These are phyloP conservation scores for Oscheius sp. DNA, from an alignment of 2,888 invertebrate genomes.

Conservation along the genomic window DNA sequence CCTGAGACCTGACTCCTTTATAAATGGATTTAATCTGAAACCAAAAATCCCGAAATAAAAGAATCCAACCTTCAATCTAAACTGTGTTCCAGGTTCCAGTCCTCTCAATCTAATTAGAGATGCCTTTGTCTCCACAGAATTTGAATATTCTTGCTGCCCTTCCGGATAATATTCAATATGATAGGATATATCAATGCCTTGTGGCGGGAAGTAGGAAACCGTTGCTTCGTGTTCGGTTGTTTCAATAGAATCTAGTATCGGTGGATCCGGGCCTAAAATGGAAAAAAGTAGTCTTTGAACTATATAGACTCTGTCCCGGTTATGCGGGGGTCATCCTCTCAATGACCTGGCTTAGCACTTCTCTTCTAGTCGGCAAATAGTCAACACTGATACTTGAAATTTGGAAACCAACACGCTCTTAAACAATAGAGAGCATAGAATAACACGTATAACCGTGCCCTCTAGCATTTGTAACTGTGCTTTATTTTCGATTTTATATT, in stretches of 20 bases:
- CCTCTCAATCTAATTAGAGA: constrained; percentile 56
- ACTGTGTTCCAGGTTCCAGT: constrained; percentile 57
- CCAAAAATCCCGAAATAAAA: constrained; percentile 2
- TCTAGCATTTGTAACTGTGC: too few species aligned
- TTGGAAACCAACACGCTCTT: constrained; percentile 17
- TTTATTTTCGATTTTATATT: too few species aligned
- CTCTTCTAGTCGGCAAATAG: constrained; percentile 19
- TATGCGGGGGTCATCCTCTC: neutral
- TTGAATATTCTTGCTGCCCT: constrained; percentile 58
- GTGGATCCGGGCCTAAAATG: constrained; percentile 59
- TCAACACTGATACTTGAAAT: constrained; percentile 26
- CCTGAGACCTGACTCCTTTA: constrained; percentile 52
- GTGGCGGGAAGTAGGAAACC: constrained; percentile 61
- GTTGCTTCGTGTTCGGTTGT: constrained; percentile 61
- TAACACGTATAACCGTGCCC: too few species aligned
- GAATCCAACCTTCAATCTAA: constrained; percentile 42
- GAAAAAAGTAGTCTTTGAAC: neutral
- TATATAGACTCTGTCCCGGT: neutral
- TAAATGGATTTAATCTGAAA: constrained; percentile 40
- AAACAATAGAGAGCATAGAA: too few species aligned
- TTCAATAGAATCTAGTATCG: constrained; percentile 59
- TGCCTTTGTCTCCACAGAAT: constrained; percentile 63
- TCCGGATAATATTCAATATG: constrained; percentile 60
- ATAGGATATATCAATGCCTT: constrained; percentile 47
- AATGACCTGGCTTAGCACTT: constrained; percentile 21